phyloP scores from a whole-genome alignment of 2,797 vertebrate species.

The Tamandua tetradactyla region DNA sequence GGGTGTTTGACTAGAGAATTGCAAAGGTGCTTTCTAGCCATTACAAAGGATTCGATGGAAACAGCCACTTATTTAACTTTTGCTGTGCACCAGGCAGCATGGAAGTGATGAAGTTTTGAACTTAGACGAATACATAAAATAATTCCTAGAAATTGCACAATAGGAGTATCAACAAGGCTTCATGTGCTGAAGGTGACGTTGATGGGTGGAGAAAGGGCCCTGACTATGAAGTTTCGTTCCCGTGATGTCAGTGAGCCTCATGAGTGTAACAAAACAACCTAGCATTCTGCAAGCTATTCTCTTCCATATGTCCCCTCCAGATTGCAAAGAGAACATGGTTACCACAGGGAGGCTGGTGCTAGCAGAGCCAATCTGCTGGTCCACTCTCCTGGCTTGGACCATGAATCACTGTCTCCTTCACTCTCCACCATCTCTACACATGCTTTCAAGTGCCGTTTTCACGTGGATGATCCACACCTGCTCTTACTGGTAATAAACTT shows the following conservation, averaged over 20 bases:
- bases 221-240: background rate
- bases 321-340: background rate
- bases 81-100: background rate
- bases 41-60: background rate
- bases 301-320: background rate
- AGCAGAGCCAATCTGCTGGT: background rate
- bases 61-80: constrained; percentile 28
- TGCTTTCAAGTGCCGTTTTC: background rate
- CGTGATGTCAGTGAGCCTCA: background rate
- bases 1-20: background rate
- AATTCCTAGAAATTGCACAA: constrained; percentile 18
- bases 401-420: background rate
- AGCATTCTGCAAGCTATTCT: background rate
- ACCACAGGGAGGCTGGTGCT: too few species aligned
- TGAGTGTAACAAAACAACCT: background rate
- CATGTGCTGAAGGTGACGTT: background rate
- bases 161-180: constrained; percentile 12
- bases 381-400: background rate
- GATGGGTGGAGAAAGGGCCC: background rate
- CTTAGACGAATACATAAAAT: background rate
- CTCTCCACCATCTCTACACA: background rate
- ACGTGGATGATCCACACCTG: background rate
- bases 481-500: background rate
- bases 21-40: background rate
- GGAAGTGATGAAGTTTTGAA: constrained; percentile 32